Base-by-base conservation (phyloP, 2,797 vertebrate genomes). In the Triplophysa bombifrons region DNA sequence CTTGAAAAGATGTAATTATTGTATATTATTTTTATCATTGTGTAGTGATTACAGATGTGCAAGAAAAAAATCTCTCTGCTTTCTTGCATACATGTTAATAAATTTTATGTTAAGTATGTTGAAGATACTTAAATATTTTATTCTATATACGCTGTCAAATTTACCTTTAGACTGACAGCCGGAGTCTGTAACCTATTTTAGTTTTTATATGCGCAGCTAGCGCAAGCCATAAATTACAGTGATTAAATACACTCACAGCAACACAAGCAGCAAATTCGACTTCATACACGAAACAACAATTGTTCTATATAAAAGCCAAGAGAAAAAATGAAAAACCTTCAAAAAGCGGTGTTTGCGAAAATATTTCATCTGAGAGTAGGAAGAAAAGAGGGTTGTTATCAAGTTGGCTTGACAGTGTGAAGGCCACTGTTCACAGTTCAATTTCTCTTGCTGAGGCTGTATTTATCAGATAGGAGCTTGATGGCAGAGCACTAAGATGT, bases 351-450 rank as follows among this genome's bases (percentile, higher is more conserved):
- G 84, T 86, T 71, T 82, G 78, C 85, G 85, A 87, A 89, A 87
- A 85, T 86, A 88, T 91, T 92, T 92, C 88, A 85, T 92, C 88
- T 89, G 82, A 84, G 82, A 91, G 84, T 88, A 93, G 88, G 91
- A 92, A 92, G 88, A 84, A 87, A 92, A 90, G 82, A 80, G 80
- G 89, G 83, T 89, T 91, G 89, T 92, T 92, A 91, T 89, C 86
- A 89, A 75, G 82, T 88, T 88, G 81, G 84, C 80, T 91, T 91
- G 71, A 22, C 58, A 81, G 72, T 83, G 77, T 85, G 85, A 87
- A 91, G 89, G 89, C 85, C 78, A 86, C 85, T 82, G n/a, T n/a
- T n/a, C n/a, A n/a, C n/a, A 92, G 88, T 91, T 86, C 88, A 89
- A 89, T 90, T 91, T 91, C 83, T 86, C 25, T 72, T 4, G 38